These are phyloP conservation scores for Harpegnathos saltator DNA, from an alignment of 1,140 invertebrate genomes.

Conservation along the genomic window DNA sequence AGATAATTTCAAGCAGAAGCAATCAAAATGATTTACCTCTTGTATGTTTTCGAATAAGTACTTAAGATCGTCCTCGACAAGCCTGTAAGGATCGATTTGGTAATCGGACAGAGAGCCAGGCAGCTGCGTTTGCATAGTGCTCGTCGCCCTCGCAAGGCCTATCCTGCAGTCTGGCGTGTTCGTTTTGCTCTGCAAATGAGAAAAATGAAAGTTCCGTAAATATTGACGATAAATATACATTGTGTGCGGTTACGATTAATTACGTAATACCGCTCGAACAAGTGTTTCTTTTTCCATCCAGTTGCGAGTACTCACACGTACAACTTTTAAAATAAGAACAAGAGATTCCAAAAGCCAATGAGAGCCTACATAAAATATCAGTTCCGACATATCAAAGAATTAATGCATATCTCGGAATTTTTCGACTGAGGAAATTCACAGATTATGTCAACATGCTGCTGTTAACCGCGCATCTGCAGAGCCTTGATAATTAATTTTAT, in stretches of 20 bases:
- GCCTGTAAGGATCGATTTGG: constrained; percentile 93
- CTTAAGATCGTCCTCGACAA: constrained; percentile 94
- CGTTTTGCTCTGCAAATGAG: constrained; percentile 74
- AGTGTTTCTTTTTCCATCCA: constrained; percentile 25
- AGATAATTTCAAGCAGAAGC: neutral
- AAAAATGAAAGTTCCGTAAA: constrained; percentile 41
- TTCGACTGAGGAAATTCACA: no score
- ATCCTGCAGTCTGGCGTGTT: constrained; percentile 77
- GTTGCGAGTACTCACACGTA: no score
- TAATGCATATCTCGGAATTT: no score
- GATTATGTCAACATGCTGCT: no score
- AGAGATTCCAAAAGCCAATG: no score
- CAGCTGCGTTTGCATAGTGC: constrained; percentile 89
- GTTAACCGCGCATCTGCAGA: no score
- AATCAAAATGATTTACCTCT: constrained; percentile 92
- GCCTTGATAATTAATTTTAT: no score
- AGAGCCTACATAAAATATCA: no score
- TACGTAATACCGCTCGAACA: constrained; percentile 3
- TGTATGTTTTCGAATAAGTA: constrained; percentile 89
- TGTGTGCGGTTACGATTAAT: constrained; percentile 32
- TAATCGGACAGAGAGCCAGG: constrained; percentile 92
- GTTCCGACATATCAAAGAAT: no score
- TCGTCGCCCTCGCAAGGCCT: constrained; percentile 85
- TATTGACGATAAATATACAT: constrained; percentile 56
- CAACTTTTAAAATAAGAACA: no score